Percentiles rank a stretch among this genome's conserved stretches.
phyloP scores from a whole-genome alignment of 1,140 invertebrate species.

The Tetranychus cinnabarinus region DNA sequence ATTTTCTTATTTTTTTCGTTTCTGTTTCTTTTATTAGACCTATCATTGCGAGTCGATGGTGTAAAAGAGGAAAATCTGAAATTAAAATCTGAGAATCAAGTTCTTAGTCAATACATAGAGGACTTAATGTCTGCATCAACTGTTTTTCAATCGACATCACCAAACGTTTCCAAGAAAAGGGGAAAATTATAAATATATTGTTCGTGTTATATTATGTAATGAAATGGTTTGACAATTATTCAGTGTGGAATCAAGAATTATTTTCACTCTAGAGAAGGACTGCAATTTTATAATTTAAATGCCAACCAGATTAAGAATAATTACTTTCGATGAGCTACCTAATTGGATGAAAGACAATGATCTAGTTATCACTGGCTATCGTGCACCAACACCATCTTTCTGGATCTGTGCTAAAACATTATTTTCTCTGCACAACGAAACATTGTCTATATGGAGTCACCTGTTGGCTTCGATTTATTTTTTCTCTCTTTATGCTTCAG shows the following conservation, averaged over 20 bases:
- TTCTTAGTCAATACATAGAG: slow-evolving; percentile 93
- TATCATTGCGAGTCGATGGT: slow-evolving; percentile 87
- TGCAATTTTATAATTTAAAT: no score
- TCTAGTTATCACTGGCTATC: neutral
- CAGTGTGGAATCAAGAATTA: no score
- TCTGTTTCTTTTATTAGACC: slow-evolving; percentile 36
- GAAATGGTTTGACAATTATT: no score
- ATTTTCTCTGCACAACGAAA: neutral
- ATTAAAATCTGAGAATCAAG: slow-evolving; percentile 91
- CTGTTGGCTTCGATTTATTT: neutral
- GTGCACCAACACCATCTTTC: neutral
- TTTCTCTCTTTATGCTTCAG: neutral
- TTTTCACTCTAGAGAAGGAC: no score
- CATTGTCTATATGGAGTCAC: neutral
- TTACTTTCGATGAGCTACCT: neutral
- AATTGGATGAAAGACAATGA: neutral
- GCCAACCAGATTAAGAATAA: neutral
- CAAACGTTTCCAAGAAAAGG: neutral
- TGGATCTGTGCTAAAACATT: neutral
- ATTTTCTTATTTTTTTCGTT: neutral
- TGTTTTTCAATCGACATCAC: slow-evolving; percentile 75
- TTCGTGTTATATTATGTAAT: no score
- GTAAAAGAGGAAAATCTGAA: slow-evolving; percentile 98
- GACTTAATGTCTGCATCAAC: slow-evolving; percentile 98
- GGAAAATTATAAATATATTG: neutral